Base-by-base conservation (phyloP, 2,888 invertebrate genomes). In the Caenorhabditis sp. region DNA sequence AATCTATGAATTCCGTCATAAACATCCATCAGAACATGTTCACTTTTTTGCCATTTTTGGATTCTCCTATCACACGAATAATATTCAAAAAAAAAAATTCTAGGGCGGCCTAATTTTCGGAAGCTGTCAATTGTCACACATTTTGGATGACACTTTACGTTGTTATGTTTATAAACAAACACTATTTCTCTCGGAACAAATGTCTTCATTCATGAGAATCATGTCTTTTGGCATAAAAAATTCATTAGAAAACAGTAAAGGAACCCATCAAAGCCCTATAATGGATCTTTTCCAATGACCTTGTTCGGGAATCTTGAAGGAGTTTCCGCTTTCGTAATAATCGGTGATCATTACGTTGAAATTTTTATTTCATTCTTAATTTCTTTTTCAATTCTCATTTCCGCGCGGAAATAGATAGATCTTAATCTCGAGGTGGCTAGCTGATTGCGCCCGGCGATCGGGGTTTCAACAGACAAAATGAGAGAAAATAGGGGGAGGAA, bases 391-490 rank as follows among this genome's bases (percentile, higher is more conserved):
- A 44, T 63, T n/a, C 22, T 22, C n/a, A 63, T 58, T 51, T 66
- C 58, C 66, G 75, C 66, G 75, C 68, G 35, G 77, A 68, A 79
- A 80, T 80, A 72, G 28, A 80, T 80, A 72, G 80, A 80, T 80
- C 64, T 19, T 47, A 59, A 80, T 80, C 80, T 80, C 24, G 59
- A 31, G 38, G 38, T 12, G 6, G 28, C 58, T 47, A 76, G 51
- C 76, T 76, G 76, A 76, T 76, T 69, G 76, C 68, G 61, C 61
- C 76, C 68, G n/a, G 14, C 68, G 76, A 69, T 76, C 69, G 76
- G n/a, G n/a, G 76, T 68, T 38, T 59, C 47, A 41, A 59, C 28
- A 44, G 76, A 35, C 47, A 24, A 35, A 58, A 58, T 22, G 41
- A 61, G 38, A 24, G 64, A 22, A 19, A 64, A 28, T 31, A 6